Evolutionary conservation across 2,888 invertebrate genomes (phyloP), one percentile per base, ranked within the genome.

Genomic region (Criorhina ranunculi): DNA sequence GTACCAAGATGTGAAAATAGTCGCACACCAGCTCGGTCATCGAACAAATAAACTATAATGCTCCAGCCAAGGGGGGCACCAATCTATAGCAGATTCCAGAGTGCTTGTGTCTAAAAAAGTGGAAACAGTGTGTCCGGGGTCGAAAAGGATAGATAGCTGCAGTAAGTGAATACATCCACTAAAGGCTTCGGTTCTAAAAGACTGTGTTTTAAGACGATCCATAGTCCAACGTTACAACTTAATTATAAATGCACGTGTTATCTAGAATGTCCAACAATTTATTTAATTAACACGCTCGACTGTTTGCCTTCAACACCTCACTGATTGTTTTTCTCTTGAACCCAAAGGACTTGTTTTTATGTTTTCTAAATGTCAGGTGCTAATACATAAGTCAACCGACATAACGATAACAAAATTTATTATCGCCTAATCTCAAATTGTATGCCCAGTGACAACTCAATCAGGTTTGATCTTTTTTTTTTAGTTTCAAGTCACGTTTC

Each of bases 341-440:
- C 29, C 6, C 62, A 46, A 8, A 15, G 46, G n/a, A 44, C 46
- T 55, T 46, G 15, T 46, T 33, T 0, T 6, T 5, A 44, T 8
- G 19, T n/a, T 12, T 17, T 17, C 2, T 40, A 40, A 3, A 53
- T 24, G 40, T 69, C 46, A 59, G 70, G 37, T 59, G 49, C 37
- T 70, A 70, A 59, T n/a, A n/a, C n/a, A n/a, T 59, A 70, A 37
- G n/a, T 49, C 59, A 70, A 17, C 37, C 15, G 44, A 55, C 44
- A 29, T 24, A 57, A 49, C 7, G 37, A 70, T 11, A 59, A 17
- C 46, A 37, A 70, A 24, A 29, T 49, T 70, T 57, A 59, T 46
- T 70, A 70, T 59, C 70, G 49, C n/a, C 49, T 37, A 49, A 70
- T 69, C 69, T 57, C 24, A 35, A 69, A 46, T 57, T 40, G 7